phyloP scores from a whole-genome alignment of 2,113 vertebrate species.

The Atrichornis clamosus region DNA sequence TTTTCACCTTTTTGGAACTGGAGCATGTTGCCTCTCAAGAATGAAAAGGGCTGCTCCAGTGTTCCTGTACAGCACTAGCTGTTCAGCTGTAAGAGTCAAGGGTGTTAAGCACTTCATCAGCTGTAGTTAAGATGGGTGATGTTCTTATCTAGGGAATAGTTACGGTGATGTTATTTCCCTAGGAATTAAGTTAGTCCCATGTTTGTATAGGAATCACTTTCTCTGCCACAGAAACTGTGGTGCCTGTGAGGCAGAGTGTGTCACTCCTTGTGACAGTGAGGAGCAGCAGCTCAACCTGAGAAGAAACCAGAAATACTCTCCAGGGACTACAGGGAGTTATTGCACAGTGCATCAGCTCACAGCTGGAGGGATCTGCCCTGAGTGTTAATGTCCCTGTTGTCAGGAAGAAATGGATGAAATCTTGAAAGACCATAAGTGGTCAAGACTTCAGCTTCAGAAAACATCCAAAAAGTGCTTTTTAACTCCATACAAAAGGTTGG shows the following conservation, averaged over 20 bases:
- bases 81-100: not conserved
- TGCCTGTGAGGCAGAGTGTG: not conserved
- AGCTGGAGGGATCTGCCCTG: not conserved
- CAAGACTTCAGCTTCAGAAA: not conserved
- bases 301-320: not conserved
- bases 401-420: not conserved
- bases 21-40: not conserved
- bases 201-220: not conserved
- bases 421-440: not conserved
- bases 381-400: not conserved
- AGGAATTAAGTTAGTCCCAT: not conserved
- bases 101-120: not conserved
- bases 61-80: not conserved
- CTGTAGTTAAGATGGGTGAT: not conserved
- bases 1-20: not conserved
- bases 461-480: not conserved
- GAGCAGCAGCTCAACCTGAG: not conserved
- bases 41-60: not conserved
- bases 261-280: rapidly evolving
- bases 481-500: not conserved
- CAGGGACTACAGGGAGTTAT: not conserved
- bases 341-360: not conserved
- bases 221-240: not conserved
- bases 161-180: not conserved
- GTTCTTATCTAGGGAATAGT: not conserved